phyloP scores from a whole-genome alignment of 1,140 invertebrate species.

The Drosophila bifasciata region DNA sequence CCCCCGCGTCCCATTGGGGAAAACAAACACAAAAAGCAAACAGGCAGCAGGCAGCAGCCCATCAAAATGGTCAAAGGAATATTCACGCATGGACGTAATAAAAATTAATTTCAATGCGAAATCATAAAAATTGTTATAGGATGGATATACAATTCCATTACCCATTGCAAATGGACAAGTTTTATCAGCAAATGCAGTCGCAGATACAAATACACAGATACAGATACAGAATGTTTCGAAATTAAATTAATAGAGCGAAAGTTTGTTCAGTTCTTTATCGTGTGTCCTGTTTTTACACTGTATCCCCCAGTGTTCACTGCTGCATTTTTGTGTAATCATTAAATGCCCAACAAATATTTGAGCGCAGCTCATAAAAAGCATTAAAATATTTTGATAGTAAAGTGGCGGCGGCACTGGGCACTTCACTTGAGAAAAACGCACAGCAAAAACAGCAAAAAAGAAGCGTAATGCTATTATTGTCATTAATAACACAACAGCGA shows the following conservation, averaged over 20 bases:
- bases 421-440: conserved; percentile 30
- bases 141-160: conserved; percentile 36
- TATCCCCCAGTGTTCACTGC: conserved; percentile 21
- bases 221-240: conserved; percentile 19
- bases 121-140: conserved; percentile 52
- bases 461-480: conserved; percentile 39
- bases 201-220: neutral
- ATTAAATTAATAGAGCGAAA: conserved; percentile 50
- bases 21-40: neutral
- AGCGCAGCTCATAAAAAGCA: conserved; percentile 27
- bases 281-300: conserved; percentile 19
- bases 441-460: conserved; percentile 18
- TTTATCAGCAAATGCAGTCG: conserved; percentile 58
- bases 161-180: conserved; percentile 46
- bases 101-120: conserved; percentile 58
- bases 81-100: conserved; percentile 56
- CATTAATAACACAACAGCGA: conserved; percentile 52
- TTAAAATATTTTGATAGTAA: conserved; percentile 49
- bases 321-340: conserved; percentile 36
- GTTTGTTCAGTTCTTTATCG: conserved; percentile 48
- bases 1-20: conserved; percentile 2
- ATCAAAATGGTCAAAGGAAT: conserved; percentile 48
- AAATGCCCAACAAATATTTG: conserved; percentile 16
- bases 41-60: neutral
- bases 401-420: conserved; percentile 8